Evolutionary conservation across 1,140 invertebrate genomes (phyloP).

Genomic region (Rhagoletis zephyria): DNA sequence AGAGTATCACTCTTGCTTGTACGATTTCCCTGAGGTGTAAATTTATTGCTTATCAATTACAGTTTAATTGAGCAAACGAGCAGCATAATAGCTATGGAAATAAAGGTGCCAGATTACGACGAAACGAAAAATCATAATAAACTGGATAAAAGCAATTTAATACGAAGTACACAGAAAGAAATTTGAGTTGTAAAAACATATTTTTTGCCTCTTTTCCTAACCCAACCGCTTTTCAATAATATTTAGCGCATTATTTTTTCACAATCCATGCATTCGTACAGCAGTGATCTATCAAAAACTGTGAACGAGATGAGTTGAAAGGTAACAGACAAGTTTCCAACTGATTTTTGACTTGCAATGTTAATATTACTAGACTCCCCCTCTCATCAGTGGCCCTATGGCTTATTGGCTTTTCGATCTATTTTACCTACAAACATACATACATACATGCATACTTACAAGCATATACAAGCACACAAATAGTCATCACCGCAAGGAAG

Average conservation of each 20-base stretch:
- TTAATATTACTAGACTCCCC: not conserved
- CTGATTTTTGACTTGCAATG: constrained; percentile 2
- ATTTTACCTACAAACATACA: not conserved
- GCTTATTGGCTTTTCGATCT: not conserved
- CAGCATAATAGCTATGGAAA: not conserved
- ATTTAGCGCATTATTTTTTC: not conserved
- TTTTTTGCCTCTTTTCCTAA: not conserved
- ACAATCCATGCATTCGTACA: too few relatives aligned
- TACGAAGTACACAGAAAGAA: too few relatives aligned
- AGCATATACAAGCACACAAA: constrained; percentile 74
- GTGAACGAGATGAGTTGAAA: not conserved
- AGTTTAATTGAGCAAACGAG: constrained; percentile 28
- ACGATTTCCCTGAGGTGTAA: too few relatives aligned
- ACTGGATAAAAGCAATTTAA: too few relatives aligned
- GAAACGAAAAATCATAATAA: too few relatives aligned
- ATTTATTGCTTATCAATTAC: not conserved
- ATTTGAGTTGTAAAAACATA: too few relatives aligned
- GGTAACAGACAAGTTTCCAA: not conserved
- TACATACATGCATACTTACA: constrained; percentile 72
- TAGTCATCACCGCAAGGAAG: constrained; percentile 74
- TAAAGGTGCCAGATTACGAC: not conserved
- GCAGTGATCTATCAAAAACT: not conserved
- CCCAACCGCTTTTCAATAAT: too few relatives aligned
- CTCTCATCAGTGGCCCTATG: not conserved
- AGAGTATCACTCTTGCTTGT: too few relatives aligned